phyloP scores from a whole-genome alignment of 2,888 invertebrate genomes.

The Lasioglossum villosulum region DNA sequence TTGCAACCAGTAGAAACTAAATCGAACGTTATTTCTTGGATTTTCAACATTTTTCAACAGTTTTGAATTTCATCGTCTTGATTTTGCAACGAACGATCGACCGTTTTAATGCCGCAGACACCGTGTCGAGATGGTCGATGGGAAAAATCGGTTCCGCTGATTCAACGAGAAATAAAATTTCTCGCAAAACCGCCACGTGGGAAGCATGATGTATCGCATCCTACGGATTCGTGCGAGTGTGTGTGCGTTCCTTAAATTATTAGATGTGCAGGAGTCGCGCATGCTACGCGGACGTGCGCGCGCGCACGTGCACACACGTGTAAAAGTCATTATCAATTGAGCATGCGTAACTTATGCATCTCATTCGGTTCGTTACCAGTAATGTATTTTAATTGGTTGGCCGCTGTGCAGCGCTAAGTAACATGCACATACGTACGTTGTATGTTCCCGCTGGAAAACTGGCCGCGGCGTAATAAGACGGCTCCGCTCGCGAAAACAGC shows the following conservation, averaged over 20 bases:
- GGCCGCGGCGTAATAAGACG: neutral
- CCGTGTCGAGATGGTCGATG: neutral
- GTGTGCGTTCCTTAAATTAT: slow-evolving; percentile 49
- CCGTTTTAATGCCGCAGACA: neutral
- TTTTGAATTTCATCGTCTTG: no score
- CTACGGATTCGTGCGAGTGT: slow-evolving; percentile 11
- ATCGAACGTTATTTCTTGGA: no score
- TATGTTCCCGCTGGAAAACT: slow-evolving; percentile 2
- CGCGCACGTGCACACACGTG: slow-evolving; percentile 43
- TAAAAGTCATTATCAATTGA: slow-evolving; percentile 74
- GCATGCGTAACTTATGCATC: slow-evolving; percentile 77
- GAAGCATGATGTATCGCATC: slow-evolving; percentile 33
- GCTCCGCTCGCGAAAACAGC: neutral
- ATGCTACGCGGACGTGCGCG: slow-evolving; percentile 43
- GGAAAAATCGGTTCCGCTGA: neutral
- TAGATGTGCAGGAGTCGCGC: slow-evolving; percentile 37
- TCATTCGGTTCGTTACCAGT: slow-evolving; percentile 82
- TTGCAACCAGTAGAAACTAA: no score
- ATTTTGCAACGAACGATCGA: no score
- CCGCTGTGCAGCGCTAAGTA: slow-evolving; percentile 56
- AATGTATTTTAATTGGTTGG: slow-evolving; percentile 83
- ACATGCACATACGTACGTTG: slow-evolving; percentile 28
- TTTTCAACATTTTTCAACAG: no score
- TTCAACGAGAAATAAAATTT: slow-evolving; percentile 3
- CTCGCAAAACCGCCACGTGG: slow-evolving; percentile 46